A percentile compares a stretch with the other conserved stretches of the same genome.
phyloP scores from a whole-genome alignment of 2,113 vertebrate genomes.

The Ceyx cyanopectus region DNA sequence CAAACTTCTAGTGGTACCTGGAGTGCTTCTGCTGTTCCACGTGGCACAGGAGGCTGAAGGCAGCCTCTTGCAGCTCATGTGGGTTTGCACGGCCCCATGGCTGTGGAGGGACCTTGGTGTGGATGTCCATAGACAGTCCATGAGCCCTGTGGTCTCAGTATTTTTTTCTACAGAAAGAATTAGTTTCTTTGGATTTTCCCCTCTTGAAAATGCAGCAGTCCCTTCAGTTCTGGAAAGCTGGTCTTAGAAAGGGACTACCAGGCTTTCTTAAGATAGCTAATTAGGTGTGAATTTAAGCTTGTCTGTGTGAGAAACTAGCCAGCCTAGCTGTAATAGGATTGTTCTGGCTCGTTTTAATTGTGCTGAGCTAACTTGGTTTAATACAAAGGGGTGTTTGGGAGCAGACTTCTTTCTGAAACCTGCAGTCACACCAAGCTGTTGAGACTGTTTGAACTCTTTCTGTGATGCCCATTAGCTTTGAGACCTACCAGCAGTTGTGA shows the following conservation, averaged over 20 bases:
- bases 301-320: not conserved
- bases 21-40: not conserved
- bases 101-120: accelerated
- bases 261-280: not conserved
- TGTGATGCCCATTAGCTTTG: not conserved
- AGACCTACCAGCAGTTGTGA: not conserved
- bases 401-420: not conserved
- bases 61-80: not conserved
- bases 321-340: slow-evolving; percentile 51
- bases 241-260: not conserved
- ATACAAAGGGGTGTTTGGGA: not conserved
- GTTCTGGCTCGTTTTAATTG: not conserved
- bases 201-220: not conserved
- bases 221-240: not conserved
- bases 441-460: not conserved
- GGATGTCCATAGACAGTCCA: not conserved
- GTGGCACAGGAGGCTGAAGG: not conserved
- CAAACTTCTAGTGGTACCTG: not conserved
- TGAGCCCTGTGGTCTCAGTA: accelerated
- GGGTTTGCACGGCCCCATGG: not conserved
- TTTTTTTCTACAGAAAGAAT: not conserved
- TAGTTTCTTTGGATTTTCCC: accelerated
- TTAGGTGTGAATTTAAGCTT: slow-evolving; percentile 20
- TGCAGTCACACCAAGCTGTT: not conserved
- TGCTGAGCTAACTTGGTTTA: not conserved